phyloP scores from a whole-genome alignment of 2,113 vertebrate species.

The Xyliphius kryptos region DNA sequence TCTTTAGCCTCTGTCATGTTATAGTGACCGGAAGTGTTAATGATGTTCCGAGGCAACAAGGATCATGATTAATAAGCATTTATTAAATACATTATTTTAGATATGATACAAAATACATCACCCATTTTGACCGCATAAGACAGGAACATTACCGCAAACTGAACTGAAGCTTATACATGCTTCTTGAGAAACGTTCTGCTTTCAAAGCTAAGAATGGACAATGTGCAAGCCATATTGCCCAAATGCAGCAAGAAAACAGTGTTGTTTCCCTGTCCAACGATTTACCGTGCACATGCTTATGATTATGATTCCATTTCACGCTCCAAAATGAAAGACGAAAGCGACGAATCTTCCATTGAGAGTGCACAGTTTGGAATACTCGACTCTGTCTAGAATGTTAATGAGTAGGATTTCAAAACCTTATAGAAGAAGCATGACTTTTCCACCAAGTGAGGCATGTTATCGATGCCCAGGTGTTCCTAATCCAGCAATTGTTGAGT shows the following conservation, averaged over 20 bases:
- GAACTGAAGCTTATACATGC: background rate
- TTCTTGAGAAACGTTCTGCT: background rate
- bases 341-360: too few species aligned
- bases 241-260: background rate
- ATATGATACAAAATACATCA: background rate
- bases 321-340: too few species aligned
- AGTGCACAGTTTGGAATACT: too few species aligned
- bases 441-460: conserved; percentile 1
- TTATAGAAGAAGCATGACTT: background rate
- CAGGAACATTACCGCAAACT: background rate
- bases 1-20: too few species aligned
- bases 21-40: too few species aligned
- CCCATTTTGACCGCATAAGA: background rate
- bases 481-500: too few species aligned
- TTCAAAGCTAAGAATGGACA: background rate
- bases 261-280: background rate
- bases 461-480: too few species aligned
- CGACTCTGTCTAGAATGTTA: too few species aligned
- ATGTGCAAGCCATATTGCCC: background rate
- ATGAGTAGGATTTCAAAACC: background rate
- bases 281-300: background rate
- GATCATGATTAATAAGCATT: too few species aligned
- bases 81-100: too few species aligned
- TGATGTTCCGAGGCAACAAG: too few species aligned
- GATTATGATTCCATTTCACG: background rate